Evolutionary conservation across 2,797 vertebrate genomes (phyloP).

Genomic region (Prionace glauca): DNA sequence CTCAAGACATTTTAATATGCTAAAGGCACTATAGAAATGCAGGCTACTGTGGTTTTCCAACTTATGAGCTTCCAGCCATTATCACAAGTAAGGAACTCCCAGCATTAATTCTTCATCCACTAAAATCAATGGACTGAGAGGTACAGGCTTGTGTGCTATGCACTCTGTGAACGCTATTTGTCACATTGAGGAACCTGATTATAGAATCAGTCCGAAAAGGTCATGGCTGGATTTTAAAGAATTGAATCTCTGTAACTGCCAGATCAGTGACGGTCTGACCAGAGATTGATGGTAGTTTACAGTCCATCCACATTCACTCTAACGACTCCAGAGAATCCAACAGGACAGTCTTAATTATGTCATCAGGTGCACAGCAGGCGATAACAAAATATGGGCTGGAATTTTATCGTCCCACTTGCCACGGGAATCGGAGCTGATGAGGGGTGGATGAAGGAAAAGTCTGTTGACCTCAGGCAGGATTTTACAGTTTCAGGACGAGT

Average conservation of each 20-base stretch:
- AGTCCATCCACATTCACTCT: background rate
- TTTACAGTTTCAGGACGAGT: too few relatives aligned
- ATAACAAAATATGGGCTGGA: background rate
- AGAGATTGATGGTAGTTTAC: background rate
- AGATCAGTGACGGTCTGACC: background rate
- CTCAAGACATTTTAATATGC: background rate
- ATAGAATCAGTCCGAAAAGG: background rate
- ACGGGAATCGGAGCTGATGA: too few relatives aligned
- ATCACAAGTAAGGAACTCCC: too few relatives aligned
- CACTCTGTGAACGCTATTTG: background rate
- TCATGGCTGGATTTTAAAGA: background rate
- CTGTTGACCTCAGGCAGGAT: too few relatives aligned
- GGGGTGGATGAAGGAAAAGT: too few relatives aligned
- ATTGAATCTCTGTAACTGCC: background rate
- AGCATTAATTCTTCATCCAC: background rate
- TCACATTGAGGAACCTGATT: background rate
- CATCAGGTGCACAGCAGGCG: conserved; percentile 8
- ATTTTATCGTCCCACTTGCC: too few relatives aligned
- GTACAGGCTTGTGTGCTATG: too few relatives aligned
- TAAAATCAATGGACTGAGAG: background rate
- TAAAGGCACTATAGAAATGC: background rate
- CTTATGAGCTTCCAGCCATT: background rate
- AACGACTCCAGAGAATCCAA: background rate
- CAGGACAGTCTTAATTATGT: conserved; percentile 7
- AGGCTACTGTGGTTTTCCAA: background rate